phyloP scores from a whole-genome alignment of 64 coral and sea anemone species.

The Anthopleura sola region DNA sequence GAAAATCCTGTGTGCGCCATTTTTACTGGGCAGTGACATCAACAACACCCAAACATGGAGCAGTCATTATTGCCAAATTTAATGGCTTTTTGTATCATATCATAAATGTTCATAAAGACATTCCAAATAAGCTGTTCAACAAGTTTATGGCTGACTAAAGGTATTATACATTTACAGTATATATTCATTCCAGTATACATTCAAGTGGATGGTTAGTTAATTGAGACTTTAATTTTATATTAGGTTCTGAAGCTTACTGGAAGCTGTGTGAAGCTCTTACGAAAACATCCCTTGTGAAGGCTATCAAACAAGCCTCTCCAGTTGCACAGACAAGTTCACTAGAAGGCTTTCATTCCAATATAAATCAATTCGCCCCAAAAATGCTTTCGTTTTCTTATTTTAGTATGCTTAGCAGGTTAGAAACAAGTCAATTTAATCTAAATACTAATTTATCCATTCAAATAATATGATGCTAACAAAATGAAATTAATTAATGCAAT shows the following conservation, averaged over 20 bases:
- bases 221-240: too few species aligned
- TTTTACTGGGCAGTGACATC: conserved; percentile 45
- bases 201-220: too few species aligned
- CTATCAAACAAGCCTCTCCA: conserved; percentile 24
- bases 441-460: too few species aligned
- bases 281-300: neutral
- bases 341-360: conserved; percentile 22
- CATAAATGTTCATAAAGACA: conserved; percentile 14
- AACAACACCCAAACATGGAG: conserved; percentile 5
- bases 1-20: conserved; percentile 34
- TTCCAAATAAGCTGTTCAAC: conserved; percentile 36
- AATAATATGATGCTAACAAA: too few species aligned
- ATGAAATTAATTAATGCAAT: neutral
- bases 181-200: too few species aligned
- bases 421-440: neutral
- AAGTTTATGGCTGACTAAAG: conserved; percentile 31
- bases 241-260: conserved; percentile 1
- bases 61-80: conserved; percentile 52
- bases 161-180: too few species aligned
- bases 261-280: conserved; percentile 23
- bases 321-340: conserved; percentile 12
- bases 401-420: neutral
- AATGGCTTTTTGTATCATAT: conserved; percentile 35
- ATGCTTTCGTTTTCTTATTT: neutral
- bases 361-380: conserved; percentile 17